Conservation (phyloP, 2,888 invertebrate species). For the Julus scanicus region DNA sequence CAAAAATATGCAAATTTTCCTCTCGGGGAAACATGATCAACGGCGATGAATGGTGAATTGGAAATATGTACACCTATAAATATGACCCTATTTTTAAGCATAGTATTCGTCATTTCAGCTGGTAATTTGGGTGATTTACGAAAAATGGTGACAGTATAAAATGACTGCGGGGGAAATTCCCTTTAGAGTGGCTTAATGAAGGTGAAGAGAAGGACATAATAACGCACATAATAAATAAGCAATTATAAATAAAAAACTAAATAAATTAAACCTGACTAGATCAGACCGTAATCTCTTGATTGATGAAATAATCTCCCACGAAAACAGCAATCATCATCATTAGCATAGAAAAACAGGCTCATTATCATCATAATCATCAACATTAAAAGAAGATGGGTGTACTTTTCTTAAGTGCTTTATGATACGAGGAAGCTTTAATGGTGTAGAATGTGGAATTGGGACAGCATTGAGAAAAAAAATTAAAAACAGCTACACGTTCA, state of each 20-base stretch:
- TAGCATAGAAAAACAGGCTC: conserved; percentile 38
- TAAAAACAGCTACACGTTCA: not conserved
- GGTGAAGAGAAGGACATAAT: conserved; percentile 12
- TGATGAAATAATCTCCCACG: conserved; percentile 35
- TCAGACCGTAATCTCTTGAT: conserved; percentile 42
- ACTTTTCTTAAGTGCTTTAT: conserved; percentile 19
- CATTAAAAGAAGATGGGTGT: not conserved
- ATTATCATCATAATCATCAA: not conserved
- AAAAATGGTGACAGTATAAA: conserved; percentile 28
- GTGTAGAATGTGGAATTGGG: not conserved
- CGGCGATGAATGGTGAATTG: conserved; percentile 27
- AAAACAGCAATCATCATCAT: conserved; percentile 42
- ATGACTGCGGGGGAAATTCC: not conserved
- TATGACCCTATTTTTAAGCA: conserved; percentile 41
- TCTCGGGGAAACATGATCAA: conserved; percentile 3
- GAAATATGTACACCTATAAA: conserved; percentile 36
- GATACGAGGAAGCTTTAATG: not conserved
- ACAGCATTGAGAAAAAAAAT: not conserved
- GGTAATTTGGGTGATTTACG: conserved; percentile 28
- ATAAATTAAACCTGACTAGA: conserved; percentile 42
- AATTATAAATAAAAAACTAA: conserved; percentile 24
- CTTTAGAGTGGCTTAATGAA: conserved; percentile 18
- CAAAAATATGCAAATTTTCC: conserved; percentile 38
- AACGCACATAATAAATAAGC: conserved; percentile 28
- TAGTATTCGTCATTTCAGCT: conserved; percentile 24